These are phyloP conservation scores for Pemphigus obesinymphae DNA, from an alignment of 1,140 invertebrate genomes.

Conservation along the genomic window DNA sequence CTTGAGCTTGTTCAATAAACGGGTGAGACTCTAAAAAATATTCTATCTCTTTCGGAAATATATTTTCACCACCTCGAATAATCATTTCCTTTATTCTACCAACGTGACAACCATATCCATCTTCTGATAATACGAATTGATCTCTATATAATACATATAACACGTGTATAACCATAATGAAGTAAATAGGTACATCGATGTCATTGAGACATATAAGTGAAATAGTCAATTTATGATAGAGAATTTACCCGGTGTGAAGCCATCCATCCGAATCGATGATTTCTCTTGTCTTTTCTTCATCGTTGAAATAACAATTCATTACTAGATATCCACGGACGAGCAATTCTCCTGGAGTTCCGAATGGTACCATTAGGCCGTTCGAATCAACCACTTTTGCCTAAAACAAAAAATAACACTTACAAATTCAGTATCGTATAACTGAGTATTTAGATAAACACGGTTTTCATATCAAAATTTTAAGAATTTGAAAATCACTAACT, in stretches of 20 bases:
- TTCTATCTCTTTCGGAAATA: constrained; percentile 85
- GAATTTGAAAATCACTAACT: no score
- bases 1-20: constrained; percentile 60
- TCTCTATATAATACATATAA: no score
- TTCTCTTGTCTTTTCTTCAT: constrained; percentile 73
- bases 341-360: constrained; percentile 75
- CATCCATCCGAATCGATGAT: constrained; percentile 68
- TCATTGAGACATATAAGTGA: no score
- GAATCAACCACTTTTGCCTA: constrained; percentile 68
- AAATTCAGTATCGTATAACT: no score
- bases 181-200: no score
- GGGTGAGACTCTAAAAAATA: constrained; percentile 73
- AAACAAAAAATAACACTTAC: no score
- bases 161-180: neutral
- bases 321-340: constrained; percentile 72
- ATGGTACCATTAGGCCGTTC: constrained; percentile 65
- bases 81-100: constrained; percentile 86
- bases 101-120: constrained; percentile 75
- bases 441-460: no score
- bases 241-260: constrained; percentile 79
- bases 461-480: no score
- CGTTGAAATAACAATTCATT: constrained; percentile 85
- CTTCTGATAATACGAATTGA: constrained; percentile 65
- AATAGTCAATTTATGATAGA: no score
- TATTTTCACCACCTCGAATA: constrained; percentile 88